These are phyloP conservation scores for Girardinus metallicus DNA, from an alignment of 2,797 vertebrate species.

Conservation along the genomic window DNA sequence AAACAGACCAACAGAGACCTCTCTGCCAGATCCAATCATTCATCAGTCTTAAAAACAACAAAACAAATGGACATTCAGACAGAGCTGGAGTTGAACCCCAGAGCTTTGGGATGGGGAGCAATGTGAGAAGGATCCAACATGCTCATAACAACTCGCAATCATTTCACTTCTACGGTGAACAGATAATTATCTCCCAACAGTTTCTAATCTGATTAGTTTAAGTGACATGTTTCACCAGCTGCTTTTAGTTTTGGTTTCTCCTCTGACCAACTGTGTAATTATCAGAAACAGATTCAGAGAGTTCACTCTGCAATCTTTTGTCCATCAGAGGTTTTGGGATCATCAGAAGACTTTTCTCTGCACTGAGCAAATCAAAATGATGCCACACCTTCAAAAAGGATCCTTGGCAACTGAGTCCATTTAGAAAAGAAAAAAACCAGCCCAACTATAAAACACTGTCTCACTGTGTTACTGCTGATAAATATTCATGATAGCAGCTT, in stretches of 20 bases:
- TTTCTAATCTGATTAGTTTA: conserved; percentile 53
- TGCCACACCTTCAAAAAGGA: conserved; percentile 59
- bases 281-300: conserved; percentile 61
- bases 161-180: conserved; percentile 55
- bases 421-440: conserved; percentile 29
- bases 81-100: conserved; percentile 25
- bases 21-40: conserved; percentile 58
- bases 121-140: conserved; percentile 20
- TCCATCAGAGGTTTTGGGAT: conserved; percentile 53
- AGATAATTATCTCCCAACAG: conserved; percentile 55
- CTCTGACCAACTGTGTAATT: conserved; percentile 70
- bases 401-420: conserved; percentile 45
- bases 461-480: conserved; percentile 71
- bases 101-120: conserved; percentile 11
- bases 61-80: conserved; percentile 57
- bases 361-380: conserved; percentile 37
- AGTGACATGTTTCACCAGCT: conserved; percentile 40
- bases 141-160: conserved; percentile 16
- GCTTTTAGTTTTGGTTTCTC: background rate
- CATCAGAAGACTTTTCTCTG: conserved; percentile 60
- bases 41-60: conserved; percentile 64
- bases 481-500: conserved; percentile 80
- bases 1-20: conserved; percentile 53
- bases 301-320: conserved; percentile 55
- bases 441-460: conserved; percentile 66